Evolutionary conservation across 1,140 invertebrate species (phyloP).

Genomic region (Neuroterus valhalla): DNA sequence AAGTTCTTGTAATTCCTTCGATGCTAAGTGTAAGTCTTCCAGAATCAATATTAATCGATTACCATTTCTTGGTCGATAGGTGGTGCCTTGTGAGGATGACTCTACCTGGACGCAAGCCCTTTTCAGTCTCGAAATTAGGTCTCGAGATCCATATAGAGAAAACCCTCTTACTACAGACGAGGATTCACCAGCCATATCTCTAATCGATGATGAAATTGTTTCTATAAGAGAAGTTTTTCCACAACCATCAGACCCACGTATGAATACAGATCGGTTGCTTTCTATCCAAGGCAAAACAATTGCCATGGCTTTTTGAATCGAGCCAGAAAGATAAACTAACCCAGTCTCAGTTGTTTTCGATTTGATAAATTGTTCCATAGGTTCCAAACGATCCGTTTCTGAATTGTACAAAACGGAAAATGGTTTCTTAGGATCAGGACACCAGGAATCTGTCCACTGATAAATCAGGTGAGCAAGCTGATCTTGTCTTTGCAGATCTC

Average conservation of each 20-base stretch:
- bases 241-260: constrained; percentile 65
- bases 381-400: constrained; percentile 64
- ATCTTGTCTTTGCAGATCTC: constrained; percentile 51
- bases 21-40: constrained; percentile 68
- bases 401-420: constrained; percentile 63
- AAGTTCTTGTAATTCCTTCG: constrained; percentile 64
- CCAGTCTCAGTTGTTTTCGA: constrained; percentile 59
- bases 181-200: constrained; percentile 52
- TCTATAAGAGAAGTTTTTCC: constrained; percentile 68
- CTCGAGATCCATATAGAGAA: constrained; percentile 65
- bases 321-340: constrained; percentile 60
- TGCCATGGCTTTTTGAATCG: constrained; percentile 59
- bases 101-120: constrained; percentile 68
- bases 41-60: constrained; percentile 63
- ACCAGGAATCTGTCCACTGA: constrained; percentile 65
- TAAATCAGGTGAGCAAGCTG: constrained; percentile 64
- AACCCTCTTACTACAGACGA: constrained; percentile 61
- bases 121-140: constrained; percentile 65
- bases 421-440: constrained; percentile 68
- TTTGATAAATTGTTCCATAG: constrained; percentile 48
- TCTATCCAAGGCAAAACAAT: constrained; percentile 66
- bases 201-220: constrained; percentile 56
- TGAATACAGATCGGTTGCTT: constrained; percentile 59
- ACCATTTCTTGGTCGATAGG: constrained; percentile 67
- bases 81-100: constrained; percentile 65